Conservation (phyloP, 2,888 invertebrate genomes). For the Nomada fucata region DNA sequence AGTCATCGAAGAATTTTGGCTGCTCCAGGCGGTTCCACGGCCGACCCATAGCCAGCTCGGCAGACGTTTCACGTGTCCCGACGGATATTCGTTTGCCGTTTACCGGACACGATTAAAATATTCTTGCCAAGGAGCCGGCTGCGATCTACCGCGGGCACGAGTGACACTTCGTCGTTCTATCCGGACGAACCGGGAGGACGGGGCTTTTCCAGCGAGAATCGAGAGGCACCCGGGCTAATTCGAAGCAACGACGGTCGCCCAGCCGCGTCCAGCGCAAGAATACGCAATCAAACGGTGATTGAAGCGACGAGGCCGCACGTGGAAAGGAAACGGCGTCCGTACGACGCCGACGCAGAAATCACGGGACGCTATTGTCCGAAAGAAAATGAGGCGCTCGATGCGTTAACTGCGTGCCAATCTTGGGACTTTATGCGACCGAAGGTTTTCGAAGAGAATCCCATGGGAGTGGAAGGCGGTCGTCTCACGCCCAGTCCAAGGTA, state of each 20-base stretch:
- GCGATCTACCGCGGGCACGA: constrained; percentile 32
- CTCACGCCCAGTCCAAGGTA: too few species aligned
- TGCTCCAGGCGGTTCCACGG: constrained; percentile 5
- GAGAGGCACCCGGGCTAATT: constrained; percentile 34
- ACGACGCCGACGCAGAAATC: not conserved
- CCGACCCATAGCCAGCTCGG: not conserved
- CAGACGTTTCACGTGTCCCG: constrained; percentile 24
- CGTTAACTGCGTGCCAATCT: not conserved
- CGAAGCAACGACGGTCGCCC: constrained; percentile 45
- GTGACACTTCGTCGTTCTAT: constrained; percentile 46
- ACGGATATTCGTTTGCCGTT: constrained; percentile 56
- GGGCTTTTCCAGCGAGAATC: constrained; percentile 23
- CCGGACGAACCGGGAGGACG: constrained; percentile 46
- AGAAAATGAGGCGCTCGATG: not conserved
- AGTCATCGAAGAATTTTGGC: constrained; percentile 50
- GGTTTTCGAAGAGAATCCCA: not conserved
- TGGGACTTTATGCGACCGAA: not conserved
- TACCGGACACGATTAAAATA: constrained; percentile 37
- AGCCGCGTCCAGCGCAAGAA: constrained; percentile 25
- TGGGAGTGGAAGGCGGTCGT: too few species aligned
- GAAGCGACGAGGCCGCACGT: constrained; percentile 11
- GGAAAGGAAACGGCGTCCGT: not conserved
- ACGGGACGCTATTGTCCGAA: not conserved
- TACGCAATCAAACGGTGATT: constrained; percentile 42
- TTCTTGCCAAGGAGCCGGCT: constrained; percentile 43